Conservation (phyloP, 2,888 invertebrate species). For the Cyrtodaria siliqua region DNA sequence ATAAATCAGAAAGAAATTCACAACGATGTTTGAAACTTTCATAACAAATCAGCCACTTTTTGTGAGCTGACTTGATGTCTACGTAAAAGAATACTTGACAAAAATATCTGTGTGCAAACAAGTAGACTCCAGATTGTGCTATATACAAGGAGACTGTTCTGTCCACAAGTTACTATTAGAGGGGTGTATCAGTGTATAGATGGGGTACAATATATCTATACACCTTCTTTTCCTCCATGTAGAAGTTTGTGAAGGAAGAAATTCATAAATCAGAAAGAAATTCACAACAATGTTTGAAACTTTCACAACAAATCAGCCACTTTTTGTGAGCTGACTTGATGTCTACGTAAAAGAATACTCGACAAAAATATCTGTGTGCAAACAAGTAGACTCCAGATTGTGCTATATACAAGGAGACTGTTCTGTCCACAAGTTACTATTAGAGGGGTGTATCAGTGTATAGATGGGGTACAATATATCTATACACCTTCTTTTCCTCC, state of each 20-base stretch:
- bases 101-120: conserved; percentile 17
- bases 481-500: conserved; percentile 10
- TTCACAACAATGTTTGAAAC: too few species aligned
- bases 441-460: conserved; percentile 38
- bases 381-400: conserved; percentile 32
- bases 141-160: conserved; percentile 34
- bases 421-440: conserved; percentile 31
- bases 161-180: conserved; percentile 29
- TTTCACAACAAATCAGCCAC: too few species aligned
- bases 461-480: not conserved
- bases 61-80: too few species aligned
- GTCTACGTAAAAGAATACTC: too few species aligned
- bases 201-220: not conserved
- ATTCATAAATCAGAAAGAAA: too few species aligned
- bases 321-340: too few species aligned
- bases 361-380: too few species aligned
- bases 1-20: too few species aligned
- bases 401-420: conserved; percentile 27
- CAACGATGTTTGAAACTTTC: too few species aligned
- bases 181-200: conserved; percentile 32
- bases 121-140: conserved; percentile 30
- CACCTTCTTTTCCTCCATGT: conserved; percentile 7
- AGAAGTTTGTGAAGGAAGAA: too few species aligned
- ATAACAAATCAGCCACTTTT: too few species aligned
- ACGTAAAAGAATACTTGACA: too few species aligned